Conservation (phyloP, 2,113 vertebrate species). For the Arothron firmamentum region DNA sequence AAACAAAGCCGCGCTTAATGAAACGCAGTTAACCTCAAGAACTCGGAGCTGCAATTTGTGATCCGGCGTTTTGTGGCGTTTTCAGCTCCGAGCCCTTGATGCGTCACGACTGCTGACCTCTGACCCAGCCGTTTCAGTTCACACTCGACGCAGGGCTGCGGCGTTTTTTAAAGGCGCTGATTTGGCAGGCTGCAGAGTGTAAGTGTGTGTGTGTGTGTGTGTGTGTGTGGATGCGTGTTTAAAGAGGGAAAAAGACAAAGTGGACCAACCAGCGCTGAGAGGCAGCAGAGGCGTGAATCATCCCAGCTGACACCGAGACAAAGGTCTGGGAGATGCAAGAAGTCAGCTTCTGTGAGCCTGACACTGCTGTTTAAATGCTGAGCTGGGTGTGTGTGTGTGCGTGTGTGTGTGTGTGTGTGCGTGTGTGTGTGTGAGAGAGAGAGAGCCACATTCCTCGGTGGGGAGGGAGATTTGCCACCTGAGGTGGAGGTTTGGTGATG, state of each 20-base stretch:
- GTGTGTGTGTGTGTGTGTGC: conserved; percentile 21
- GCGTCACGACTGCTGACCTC: too few relatives aligned
- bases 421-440: not conserved
- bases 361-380: conserved; percentile 19
- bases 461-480: conserved; percentile 9
- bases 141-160: not conserved
- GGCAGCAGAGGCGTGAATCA: conserved; percentile 61
- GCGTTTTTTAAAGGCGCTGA: conserved; percentile 6
- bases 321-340: conserved; percentile 64
- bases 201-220: conserved; percentile 2
- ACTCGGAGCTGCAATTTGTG: not conserved
- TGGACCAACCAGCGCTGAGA: conserved; percentile 11
- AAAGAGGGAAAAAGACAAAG: conserved; percentile 35
- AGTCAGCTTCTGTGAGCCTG: conserved; percentile 58
- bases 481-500: conserved; percentile 27
- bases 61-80: not conserved
- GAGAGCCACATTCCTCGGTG: not conserved
- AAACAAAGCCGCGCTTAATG: not conserved
- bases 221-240: conserved; percentile 40
- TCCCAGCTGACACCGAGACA: conserved; percentile 59
- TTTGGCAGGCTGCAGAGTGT: conserved; percentile 4
- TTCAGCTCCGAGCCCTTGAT: not conserved
- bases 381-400: conserved; percentile 35
- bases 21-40: not conserved
- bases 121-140: not conserved